These are phyloP conservation scores for Plagodis dolabraria DNA, from an alignment of 2,888 invertebrate genomes.

Conservation along the genomic window DNA sequence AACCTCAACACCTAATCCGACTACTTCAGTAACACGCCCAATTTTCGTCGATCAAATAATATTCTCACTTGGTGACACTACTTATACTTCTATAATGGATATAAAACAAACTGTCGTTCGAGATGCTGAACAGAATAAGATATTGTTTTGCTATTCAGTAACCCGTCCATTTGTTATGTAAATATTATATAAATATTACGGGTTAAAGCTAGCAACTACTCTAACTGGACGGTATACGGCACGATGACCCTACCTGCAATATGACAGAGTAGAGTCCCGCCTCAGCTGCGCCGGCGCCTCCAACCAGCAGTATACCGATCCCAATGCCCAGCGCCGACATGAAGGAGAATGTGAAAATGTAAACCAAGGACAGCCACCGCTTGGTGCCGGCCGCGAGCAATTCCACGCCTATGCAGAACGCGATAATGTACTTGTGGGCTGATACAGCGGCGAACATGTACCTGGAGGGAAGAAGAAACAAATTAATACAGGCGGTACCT, in stretches of 20 bases:
- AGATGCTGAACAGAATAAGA: too few relatives aligned
- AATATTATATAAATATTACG: not conserved
- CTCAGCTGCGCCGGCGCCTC: constrained; percentile 83
- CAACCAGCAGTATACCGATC: constrained; percentile 88
- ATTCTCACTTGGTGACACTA: too few relatives aligned
- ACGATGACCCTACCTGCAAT: constrained; percentile 87
- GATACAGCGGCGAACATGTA: constrained; percentile 94
- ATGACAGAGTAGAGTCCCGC: constrained; percentile 88
- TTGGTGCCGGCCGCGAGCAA: constrained; percentile 89
- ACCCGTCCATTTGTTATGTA: too few relatives aligned
- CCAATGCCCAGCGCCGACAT: constrained; percentile 93
- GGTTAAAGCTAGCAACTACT: not conserved
- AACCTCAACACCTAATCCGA: too few relatives aligned
- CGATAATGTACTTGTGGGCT: constrained; percentile 94
- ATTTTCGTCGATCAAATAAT: too few relatives aligned
- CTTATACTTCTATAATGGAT: too few relatives aligned
- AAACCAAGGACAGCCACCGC: constrained; percentile 85
- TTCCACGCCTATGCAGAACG: constrained; percentile 95
- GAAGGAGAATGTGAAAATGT: constrained; percentile 91
- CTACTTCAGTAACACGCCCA: too few relatives aligned
- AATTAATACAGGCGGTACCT: too few relatives aligned
- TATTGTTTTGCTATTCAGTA: too few relatives aligned
- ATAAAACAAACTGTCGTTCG: too few relatives aligned
- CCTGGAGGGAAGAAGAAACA: constrained; percentile 55
- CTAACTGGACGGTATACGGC: not conserved